These are phyloP conservation scores for Timandra comae DNA, from an alignment of 2,888 invertebrate genomes.

Conservation along the genomic window DNA sequence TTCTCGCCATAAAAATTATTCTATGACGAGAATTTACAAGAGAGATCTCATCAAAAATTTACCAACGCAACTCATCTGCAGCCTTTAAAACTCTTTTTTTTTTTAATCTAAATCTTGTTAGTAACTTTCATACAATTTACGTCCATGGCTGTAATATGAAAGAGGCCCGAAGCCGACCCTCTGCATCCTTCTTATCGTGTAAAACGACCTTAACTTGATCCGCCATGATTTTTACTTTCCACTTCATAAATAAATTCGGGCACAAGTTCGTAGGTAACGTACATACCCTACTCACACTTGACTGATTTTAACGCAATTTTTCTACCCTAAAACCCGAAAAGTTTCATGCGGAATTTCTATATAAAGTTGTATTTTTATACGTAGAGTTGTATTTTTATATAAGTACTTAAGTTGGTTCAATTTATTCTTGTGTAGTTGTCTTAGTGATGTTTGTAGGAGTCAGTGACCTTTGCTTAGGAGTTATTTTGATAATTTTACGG, in stretches of 20 bases:
- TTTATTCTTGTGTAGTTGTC: conserved; percentile 4
- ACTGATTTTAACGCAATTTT: conserved; percentile 13
- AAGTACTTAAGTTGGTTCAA: conserved; percentile 5
- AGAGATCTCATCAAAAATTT: too few relatives aligned
- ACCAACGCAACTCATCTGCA: too few relatives aligned
- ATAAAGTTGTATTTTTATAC: conserved; percentile 9
- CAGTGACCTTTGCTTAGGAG: too few relatives aligned
- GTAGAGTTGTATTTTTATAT: too few relatives aligned
- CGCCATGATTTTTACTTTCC: neutral
- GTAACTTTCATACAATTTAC: too few relatives aligned
- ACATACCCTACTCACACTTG: conserved; percentile 4
- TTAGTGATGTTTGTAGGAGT: conserved; percentile 1
- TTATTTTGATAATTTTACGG: too few relatives aligned
- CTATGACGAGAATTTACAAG: too few relatives aligned
- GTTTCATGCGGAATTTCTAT: conserved; percentile 9
- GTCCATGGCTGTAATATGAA: too few relatives aligned
- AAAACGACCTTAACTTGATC: neutral
- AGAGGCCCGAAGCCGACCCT: too few relatives aligned
- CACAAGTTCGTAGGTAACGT: neutral
- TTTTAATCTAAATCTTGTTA: too few relatives aligned
- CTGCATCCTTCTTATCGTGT: neutral
- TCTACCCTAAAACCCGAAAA: conserved; percentile 8
- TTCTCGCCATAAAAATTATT: too few relatives aligned
- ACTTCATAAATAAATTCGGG: neutral
- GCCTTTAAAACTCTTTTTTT: too few relatives aligned